Conservation (phyloP, 2,888 invertebrate genomes). For the Machimus rusticus region DNA sequence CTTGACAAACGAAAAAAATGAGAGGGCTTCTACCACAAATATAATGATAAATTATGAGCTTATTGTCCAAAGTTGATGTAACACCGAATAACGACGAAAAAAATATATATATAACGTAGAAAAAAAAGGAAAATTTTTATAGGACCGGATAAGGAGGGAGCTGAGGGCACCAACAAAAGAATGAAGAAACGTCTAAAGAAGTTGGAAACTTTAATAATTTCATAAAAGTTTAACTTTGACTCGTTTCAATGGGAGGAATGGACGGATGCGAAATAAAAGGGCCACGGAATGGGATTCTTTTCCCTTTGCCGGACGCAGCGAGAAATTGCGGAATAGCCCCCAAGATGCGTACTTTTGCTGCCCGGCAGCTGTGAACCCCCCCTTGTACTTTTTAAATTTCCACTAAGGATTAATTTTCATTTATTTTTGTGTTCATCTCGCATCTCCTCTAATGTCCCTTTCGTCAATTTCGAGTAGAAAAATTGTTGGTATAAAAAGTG, state of each 20-base stretch:
- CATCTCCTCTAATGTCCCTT: not conserved
- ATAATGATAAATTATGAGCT: constrained; percentile 42
- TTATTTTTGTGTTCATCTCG: constrained; percentile 1
- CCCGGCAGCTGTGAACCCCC: not conserved
- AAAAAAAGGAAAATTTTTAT: not conserved
- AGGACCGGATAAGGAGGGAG: not conserved
- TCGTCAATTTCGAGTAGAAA: constrained; percentile 11
- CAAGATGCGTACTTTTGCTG: constrained; percentile 9
- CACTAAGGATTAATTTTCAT: constrained; percentile 41
- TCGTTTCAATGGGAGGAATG: not conserved
- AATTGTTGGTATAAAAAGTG: not conserved
- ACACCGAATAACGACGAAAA: constrained; percentile 7
- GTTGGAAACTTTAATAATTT: constrained; percentile 39
- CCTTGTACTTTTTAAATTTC: not conserved
- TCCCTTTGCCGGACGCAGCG: not conserved
- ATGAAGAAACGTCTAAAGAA: not conserved
- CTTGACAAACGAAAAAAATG: not conserved
- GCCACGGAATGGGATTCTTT: not conserved
- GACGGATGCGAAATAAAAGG: not conserved
- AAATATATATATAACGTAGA: not conserved
- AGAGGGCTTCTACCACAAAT: constrained; percentile 1
- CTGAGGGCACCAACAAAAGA: not conserved
- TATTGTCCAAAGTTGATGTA: constrained; percentile 37
- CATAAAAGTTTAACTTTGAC: constrained; percentile 39
- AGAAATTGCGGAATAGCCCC: not conserved